Conservation (phyloP, 2,797 vertebrate genomes). For the Scolopax rusticola region DNA sequence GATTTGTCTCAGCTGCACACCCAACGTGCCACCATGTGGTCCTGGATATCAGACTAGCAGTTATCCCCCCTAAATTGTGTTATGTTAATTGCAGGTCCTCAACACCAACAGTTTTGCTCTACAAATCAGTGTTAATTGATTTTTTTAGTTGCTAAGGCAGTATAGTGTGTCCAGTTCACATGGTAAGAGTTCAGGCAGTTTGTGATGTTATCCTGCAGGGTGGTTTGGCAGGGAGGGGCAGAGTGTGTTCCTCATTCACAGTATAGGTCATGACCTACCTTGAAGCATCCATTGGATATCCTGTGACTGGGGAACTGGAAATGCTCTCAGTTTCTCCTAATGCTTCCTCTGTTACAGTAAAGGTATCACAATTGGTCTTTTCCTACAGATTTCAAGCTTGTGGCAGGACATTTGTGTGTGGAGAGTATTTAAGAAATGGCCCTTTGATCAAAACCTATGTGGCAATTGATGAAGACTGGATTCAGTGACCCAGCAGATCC, state of each 20-base stretch:
- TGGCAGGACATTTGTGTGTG: not conserved
- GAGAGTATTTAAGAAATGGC: not conserved
- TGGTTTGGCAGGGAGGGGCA: not conserved
- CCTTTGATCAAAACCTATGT: not conserved
- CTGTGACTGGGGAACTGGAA: not conserved
- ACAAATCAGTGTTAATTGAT: not conserved
- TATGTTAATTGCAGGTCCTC: not conserved
- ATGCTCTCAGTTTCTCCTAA: not conserved
- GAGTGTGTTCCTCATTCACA: not conserved
- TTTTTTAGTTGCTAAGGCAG: not conserved
- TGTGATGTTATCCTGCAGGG: not conserved
- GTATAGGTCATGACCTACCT: not conserved
- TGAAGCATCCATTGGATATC: not conserved
- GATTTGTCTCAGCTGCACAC: not conserved
- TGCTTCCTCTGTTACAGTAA: not conserved
- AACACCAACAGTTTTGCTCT: not conserved
- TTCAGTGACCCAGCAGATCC: not conserved
- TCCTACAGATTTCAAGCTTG: not conserved
- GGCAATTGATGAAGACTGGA: not conserved
- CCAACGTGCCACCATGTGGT: not conserved
- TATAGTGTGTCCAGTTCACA: not conserved
- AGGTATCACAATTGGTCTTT: accelerated
- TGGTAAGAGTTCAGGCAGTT: not conserved
- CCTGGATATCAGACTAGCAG: not conserved
- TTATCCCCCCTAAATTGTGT: not conserved